phyloP scores from a whole-genome alignment of 2,888 invertebrate species.

The Eumerus sabulonum region DNA sequence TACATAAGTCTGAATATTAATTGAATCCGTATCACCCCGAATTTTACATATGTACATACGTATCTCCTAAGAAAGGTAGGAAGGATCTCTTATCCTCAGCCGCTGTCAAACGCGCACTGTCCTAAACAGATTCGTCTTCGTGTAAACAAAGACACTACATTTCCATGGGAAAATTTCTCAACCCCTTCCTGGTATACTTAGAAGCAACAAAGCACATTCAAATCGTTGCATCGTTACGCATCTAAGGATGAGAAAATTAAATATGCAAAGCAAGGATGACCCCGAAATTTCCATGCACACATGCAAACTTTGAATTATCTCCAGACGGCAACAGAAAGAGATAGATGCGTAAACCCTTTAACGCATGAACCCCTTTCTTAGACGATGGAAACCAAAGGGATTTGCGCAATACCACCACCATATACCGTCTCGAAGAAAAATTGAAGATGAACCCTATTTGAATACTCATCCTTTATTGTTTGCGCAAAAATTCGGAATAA shows the following conservation, averaged over 20 bases:
- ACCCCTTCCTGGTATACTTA: constrained; percentile 51
- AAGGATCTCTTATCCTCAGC: constrained; percentile 60
- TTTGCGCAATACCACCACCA: constrained; percentile 59
- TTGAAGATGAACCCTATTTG: constrained; percentile 66
- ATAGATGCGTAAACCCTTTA: constrained; percentile 24
- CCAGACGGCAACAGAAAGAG: not conserved
- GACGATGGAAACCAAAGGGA: constrained; percentile 21
- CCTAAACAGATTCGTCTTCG: constrained; percentile 65
- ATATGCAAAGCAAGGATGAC: constrained; percentile 69
- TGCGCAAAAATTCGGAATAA: constrained; percentile 73
- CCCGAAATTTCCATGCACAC: constrained; percentile 56
- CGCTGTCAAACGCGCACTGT: constrained; percentile 44
- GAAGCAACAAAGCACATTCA: constrained; percentile 56
- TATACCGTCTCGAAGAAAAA: constrained; percentile 51
- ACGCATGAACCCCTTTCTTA: constrained; percentile 58
- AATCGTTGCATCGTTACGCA: constrained; percentile 57
- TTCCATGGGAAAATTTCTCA: constrained; percentile 67
- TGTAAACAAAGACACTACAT: constrained; percentile 64
- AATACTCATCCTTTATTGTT: constrained; percentile 69
- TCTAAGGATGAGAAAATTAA: constrained; percentile 68
- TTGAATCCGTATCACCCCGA: constrained; percentile 64
- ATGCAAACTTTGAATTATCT: constrained; percentile 49
- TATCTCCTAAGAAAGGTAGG: constrained; percentile 18
- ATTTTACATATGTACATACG: constrained; percentile 28
- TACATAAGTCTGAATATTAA: constrained; percentile 63